Base-by-base conservation (phyloP, 2,797 vertebrate species). In the Tadarida brasiliensis region DNA sequence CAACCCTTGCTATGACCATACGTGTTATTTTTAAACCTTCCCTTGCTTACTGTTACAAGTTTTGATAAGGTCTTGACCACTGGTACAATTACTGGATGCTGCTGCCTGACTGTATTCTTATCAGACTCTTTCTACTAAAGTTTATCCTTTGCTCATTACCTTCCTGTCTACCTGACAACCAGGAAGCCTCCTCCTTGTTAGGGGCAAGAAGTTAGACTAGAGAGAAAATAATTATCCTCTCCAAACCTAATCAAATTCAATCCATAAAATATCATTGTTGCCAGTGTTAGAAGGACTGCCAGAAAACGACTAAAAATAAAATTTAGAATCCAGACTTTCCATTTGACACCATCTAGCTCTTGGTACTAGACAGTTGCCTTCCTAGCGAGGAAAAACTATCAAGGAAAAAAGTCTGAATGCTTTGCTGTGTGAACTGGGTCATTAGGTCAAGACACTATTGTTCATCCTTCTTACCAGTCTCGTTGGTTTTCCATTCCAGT, bases 11-110 rank as follows among this genome's bases (percentile, higher is more conserved):
- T 94, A 44, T 97, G 95, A 96, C 90, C 71, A 97, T 92, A 95
- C 28, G 77, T 71, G 63, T 90, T 93, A 95, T 98, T 97, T 97
- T 95, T 93, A 97, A 98, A 56, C 33, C 39, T 95, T 68, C n/a
- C 47, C 87, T 96, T 90, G 94, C 97, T 95, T 97, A 94, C 94
- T 80, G 82, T 73, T 95, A 93, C 83, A 95, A 76, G 65, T 91
- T 97, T 97, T 94, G 96, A 96, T 90, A 97, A 93, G 95, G 96
- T 91, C 91, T 94, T 90, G 94, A 76, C 86, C 77, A 78, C 73
- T 12, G 92, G 94, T 96, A 88, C 97, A 97, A 91, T 97, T 95
- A 95, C 30, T 93, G 56, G 74, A 44, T 85, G 71, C 47, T 85
- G 76, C 51, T 74, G 70, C 68, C 88, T 93, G 57, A 87, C 86